Conservation (phyloP, 2,797 vertebrate genomes). For the Peromyscus aztecus region DNA sequence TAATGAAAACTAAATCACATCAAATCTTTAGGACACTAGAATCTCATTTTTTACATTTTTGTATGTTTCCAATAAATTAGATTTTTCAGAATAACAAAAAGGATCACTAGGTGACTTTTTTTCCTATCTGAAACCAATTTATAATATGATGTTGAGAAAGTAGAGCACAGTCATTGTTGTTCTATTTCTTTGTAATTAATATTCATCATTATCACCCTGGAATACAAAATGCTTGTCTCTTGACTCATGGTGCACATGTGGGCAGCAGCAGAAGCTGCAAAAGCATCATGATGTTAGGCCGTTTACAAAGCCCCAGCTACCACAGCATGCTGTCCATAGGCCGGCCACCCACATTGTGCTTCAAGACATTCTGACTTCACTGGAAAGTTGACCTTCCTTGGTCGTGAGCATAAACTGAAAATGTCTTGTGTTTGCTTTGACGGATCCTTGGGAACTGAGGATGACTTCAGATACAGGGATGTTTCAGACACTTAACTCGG, state of each 20-base stretch:
- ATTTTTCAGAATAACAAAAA: neutral
- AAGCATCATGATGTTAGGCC: constrained; percentile 18
- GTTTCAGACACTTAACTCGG: neutral
- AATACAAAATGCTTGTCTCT: constrained; percentile 18
- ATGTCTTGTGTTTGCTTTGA: neutral
- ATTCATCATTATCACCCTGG: constrained; percentile 42
- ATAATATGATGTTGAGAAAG: constrained; percentile 6
- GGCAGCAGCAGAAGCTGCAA: constrained; percentile 1
- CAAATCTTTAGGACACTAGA: neutral
- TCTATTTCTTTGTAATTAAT: constrained; percentile 49
- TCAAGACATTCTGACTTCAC: neutral
- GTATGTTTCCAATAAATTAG: neutral
- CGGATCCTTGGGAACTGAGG: neutral
- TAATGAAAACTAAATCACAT: neutral
- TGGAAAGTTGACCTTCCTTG: neutral
- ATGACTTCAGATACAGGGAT: neutral
- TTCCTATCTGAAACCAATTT: neutral
- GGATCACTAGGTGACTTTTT: neutral
- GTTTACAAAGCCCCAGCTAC: constrained; percentile 24
- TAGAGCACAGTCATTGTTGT: neutral
- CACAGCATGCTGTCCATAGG: neutral
- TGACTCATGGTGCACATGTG: constrained; percentile 15
- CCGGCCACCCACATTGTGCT: neutral
- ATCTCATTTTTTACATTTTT: neutral
- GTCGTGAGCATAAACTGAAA: neutral